Conservation (phyloP, 2,888 invertebrate genomes). For the Trichogramma dendrolimi region DNA sequence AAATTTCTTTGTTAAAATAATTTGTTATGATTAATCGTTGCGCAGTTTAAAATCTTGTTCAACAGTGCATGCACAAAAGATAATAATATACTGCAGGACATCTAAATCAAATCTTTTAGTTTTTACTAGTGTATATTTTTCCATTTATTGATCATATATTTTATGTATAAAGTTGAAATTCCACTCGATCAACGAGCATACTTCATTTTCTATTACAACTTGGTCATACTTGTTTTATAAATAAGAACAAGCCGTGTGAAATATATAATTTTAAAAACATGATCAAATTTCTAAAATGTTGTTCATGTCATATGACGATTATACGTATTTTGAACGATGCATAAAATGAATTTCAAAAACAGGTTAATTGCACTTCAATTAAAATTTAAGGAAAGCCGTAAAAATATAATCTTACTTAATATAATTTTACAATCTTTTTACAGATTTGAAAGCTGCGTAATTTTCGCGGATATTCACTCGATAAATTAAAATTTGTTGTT, state of each 20-base stretch:
- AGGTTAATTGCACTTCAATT: conserved; percentile 25
- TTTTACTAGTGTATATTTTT: conserved; percentile 17
- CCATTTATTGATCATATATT: conserved; percentile 11
- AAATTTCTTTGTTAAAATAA: conserved; percentile 24
- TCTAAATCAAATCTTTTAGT: neutral
- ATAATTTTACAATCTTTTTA: too few relatives aligned
- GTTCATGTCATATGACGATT: neutral
- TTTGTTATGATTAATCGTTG: conserved; percentile 23
- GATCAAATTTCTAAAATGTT: conserved; percentile 2
- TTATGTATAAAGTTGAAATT: conserved; percentile 21
- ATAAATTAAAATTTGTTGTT: too few relatives aligned
- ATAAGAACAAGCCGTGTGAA: neutral
- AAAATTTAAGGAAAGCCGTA: conserved; percentile 10
- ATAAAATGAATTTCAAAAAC: conserved; percentile 15
- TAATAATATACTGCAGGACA: conserved; percentile 10
- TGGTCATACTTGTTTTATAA: conserved; percentile 4
- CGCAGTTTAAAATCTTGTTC: conserved; percentile 8
- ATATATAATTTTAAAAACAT: conserved; percentile 1
- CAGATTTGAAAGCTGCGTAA: too few relatives aligned
- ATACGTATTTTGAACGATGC: conserved; percentile 14
- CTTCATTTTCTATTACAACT: conserved; percentile 3
- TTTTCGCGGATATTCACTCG: too few relatives aligned
- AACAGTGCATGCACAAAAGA: too few relatives aligned
- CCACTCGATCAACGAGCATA: conserved; percentile 26
- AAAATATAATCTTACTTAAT: too few relatives aligned